phyloP scores from a whole-genome alignment of 1,140 invertebrate species.

The Phthorimaea operculella region DNA sequence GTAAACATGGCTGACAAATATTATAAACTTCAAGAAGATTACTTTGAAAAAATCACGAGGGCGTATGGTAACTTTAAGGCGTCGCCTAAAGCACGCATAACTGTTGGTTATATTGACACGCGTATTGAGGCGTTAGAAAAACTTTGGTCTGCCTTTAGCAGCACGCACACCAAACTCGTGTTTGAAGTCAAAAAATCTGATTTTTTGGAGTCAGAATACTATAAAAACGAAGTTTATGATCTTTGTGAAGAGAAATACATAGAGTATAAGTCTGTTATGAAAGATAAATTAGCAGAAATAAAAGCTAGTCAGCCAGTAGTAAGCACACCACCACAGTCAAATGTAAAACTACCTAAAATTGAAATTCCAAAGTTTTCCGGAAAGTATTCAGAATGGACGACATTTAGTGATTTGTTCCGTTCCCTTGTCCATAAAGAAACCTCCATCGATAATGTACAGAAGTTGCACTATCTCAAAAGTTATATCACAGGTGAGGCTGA shows the following conservation, averaged over 20 bases:
- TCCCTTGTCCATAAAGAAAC: not conserved
- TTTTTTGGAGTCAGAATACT: not conserved
- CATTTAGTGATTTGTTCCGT: not conserved
- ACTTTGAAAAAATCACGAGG: not conserved
- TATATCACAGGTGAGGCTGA: slow-evolving; percentile 1
- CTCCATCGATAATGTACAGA: slow-evolving; percentile 1
- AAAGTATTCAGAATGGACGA: not conserved
- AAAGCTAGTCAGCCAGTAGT: not conserved
- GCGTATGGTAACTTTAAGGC: not conserved
- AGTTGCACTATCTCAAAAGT: slow-evolving; percentile 3
- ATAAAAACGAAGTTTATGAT: not conserved
- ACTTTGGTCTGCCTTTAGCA: not conserved
- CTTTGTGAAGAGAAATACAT: not conserved
- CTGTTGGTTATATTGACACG: not conserved
- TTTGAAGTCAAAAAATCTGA: not conserved
- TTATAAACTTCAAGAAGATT: not conserved
- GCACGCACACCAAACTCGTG: not conserved
- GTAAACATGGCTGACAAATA: slow-evolving; percentile 1
- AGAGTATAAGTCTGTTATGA: not conserved
- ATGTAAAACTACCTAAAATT: not conserved
- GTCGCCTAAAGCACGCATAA: not conserved
- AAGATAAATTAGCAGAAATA: not conserved
- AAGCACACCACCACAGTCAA: not conserved
- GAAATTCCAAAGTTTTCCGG: not conserved
- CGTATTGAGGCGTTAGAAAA: not conserved